These are phyloP conservation scores for Agrotis puta DNA, from an alignment of 2,888 invertebrate genomes.

Conservation along the genomic window DNA sequence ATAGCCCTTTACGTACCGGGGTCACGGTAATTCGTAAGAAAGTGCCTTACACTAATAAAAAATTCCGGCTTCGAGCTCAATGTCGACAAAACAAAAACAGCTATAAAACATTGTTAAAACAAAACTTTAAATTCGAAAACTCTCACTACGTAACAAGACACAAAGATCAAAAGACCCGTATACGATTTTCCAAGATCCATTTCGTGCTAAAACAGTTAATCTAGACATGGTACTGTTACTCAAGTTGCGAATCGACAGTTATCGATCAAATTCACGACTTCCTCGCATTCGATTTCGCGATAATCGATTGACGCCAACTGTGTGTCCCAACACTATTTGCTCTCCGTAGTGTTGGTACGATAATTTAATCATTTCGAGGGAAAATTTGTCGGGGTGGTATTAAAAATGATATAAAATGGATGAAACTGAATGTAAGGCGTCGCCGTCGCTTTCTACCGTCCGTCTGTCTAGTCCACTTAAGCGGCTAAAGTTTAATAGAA, in stretches of 20 bases:
- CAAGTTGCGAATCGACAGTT: constrained; percentile 8
- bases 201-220: constrained; percentile 22
- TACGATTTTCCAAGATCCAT: constrained; percentile 10
- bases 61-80: neutral
- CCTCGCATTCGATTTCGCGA: constrained; percentile 4
- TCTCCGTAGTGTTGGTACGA: constrained; percentile 13
- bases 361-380: constrained; percentile 38
- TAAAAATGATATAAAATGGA: constrained; percentile 58
- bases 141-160: constrained; percentile 5
- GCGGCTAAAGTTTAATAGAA: constrained; percentile 48
- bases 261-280: constrained; percentile 33
- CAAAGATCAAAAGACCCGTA: constrained; percentile 20
- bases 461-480: constrained; percentile 46
- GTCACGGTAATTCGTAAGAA: no score
- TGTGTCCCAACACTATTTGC: constrained; percentile 17
- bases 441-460: constrained; percentile 29
- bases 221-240: constrained; percentile 24
- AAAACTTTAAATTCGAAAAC: constrained; percentile 29
- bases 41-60: neutral
- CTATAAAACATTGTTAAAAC: constrained; percentile 8
- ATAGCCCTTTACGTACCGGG: no score
- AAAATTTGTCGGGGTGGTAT: constrained; percentile 30
- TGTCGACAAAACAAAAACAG: constrained; percentile 8
- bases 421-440: constrained; percentile 38
- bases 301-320: constrained; percentile 6